Conservation (phyloP, 2,113 vertebrate species). For the Lasiurus cinereus region DNA sequence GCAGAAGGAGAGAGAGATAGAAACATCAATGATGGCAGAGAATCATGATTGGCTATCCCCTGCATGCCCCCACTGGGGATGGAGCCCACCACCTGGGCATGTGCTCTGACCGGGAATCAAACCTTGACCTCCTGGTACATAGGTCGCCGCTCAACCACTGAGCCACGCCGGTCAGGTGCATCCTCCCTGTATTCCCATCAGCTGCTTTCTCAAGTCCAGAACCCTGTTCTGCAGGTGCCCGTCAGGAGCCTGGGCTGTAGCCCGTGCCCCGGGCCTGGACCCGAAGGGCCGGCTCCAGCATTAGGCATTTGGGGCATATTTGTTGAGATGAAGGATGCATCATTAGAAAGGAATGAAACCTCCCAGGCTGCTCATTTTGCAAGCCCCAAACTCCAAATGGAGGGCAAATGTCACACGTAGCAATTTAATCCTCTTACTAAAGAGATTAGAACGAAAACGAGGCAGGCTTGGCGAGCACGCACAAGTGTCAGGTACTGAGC, state of each 20-base stretch:
- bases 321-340: constrained; percentile 55
- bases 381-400: constrained; percentile 43
- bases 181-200: not conserved
- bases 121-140: too few species aligned
- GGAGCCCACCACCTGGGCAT: too few species aligned
- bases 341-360: constrained; percentile 62
- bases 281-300: not conserved
- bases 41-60: too few species aligned
- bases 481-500: not conserved
- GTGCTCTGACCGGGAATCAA: too few species aligned
- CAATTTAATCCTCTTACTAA: constrained; percentile 41
- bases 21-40: too few species aligned
- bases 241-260: not conserved
- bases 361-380: constrained; percentile 20
- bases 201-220: constrained; percentile 17
- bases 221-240: not conserved
- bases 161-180: too few species aligned
- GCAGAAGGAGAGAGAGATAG: too few species aligned
- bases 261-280: not conserved
- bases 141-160: too few species aligned
- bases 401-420: constrained; percentile 50
- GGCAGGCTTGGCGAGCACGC: not conserved
- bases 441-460: not conserved
- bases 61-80: too few species aligned
- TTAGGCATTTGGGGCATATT: constrained; percentile 31